A percentile compares a stretch with the other conserved stretches of the same genome.
phyloP scores from a whole-genome alignment of 2,113 vertebrate genomes.

The Eulacestoma nigropectus region DNA sequence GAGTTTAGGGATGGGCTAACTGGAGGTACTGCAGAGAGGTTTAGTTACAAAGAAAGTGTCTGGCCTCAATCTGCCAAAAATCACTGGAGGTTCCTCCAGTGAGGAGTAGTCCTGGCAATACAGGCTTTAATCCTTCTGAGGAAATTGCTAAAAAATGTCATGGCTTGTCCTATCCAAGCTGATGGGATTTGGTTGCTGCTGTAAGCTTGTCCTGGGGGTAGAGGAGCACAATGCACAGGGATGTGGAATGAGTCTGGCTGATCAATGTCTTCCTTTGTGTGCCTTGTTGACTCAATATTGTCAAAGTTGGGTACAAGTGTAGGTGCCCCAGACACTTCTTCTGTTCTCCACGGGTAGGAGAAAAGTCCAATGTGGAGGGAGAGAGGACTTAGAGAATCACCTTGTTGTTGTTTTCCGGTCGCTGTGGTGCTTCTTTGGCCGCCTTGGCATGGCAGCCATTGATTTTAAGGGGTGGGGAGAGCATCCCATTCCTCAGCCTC shows the following conservation, averaged over 20 bases:
- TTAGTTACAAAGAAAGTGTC: background rate
- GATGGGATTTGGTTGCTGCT: background rate
- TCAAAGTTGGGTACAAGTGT: background rate
- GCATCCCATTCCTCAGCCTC: fast-evolving
- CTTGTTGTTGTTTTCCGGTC: background rate
- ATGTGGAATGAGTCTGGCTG: fast-evolving
- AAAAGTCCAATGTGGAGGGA: background rate
- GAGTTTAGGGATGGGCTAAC: background rate
- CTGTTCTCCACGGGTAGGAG: background rate
- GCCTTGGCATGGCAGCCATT: fast-evolving
- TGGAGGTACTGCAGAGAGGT: background rate
- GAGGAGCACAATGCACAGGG: background rate
- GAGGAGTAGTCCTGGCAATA: background rate
- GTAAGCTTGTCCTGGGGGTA: background rate
- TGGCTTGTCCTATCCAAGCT: background rate
- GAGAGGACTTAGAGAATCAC: background rate
- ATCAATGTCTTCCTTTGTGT: fast-evolving
- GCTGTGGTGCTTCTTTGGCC: fast-evolving
- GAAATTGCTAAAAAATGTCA: background rate
- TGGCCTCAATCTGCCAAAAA: background rate
- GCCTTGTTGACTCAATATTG: too few species aligned
- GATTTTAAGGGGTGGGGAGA: background rate
- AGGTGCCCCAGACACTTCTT: too few species aligned
- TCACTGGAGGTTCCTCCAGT: background rate
- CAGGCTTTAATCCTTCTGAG: background rate